Evolutionary conservation across 2,797 vertebrate genomes (phyloP).

Genomic region (Acrocephalus scirpaceus): DNA sequence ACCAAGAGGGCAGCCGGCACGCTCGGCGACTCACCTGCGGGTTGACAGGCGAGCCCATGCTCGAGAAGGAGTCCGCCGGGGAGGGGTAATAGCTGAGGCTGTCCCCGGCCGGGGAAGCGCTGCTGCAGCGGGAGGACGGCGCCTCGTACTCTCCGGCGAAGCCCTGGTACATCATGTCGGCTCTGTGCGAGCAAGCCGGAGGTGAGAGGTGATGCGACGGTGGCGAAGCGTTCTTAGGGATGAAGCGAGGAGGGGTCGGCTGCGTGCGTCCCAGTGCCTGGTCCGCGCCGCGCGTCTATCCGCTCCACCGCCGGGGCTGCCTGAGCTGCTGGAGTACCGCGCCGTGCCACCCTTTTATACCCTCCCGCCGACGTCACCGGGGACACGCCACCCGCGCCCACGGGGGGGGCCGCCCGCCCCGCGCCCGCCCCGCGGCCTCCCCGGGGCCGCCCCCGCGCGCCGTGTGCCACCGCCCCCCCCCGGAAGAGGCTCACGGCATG

Average conservation of each 20-base stretch:
- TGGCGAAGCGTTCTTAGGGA: background rate
- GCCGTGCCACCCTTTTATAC: background rate
- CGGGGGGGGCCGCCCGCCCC: background rate
- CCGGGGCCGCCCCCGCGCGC: background rate
- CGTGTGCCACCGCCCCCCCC: background rate
- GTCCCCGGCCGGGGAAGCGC: conserved; percentile 90
- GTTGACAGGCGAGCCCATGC: conserved; percentile 88
- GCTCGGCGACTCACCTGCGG: conserved; percentile 81
- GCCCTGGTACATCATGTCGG: conserved; percentile 86
- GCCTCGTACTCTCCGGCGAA: conserved; percentile 89
- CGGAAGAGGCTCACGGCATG: fast-evolving
- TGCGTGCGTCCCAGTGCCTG: conserved; percentile 25
- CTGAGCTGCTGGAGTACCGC: conserved; percentile 32
- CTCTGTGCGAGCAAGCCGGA: background rate
- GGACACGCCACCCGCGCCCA: background rate
- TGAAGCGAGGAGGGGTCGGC: background rate
- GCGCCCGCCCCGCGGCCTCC: background rate
- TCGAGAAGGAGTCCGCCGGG: conserved; percentile 89
- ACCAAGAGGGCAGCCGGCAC: background rate
- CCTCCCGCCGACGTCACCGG: conserved; percentile 34
- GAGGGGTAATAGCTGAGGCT: conserved; percentile 87
- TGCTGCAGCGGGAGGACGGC: conserved; percentile 93
- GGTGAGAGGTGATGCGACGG: background rate
- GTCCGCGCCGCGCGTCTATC: conserved; percentile 3
- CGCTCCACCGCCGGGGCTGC: background rate